phyloP scores from a whole-genome alignment of 2,113 vertebrate genomes.

The Myotis lucifugus region DNA sequence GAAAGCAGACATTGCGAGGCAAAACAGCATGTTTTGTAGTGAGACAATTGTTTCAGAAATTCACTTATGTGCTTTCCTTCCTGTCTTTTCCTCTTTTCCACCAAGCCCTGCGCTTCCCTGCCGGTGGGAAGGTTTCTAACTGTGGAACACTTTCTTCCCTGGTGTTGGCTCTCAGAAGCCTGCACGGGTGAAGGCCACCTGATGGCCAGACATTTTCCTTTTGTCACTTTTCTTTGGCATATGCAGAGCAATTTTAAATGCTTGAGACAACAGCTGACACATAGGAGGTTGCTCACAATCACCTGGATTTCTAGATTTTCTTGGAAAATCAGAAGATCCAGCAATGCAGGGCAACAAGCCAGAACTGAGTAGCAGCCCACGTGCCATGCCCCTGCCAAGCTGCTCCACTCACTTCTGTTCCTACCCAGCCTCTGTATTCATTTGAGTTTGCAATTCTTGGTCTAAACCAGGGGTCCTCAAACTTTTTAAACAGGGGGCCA shows the following conservation, averaged over 20 bases:
- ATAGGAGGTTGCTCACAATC: neutral
- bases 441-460: neutral
- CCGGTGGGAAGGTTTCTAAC: neutral
- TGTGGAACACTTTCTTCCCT: neutral
- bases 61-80: neutral
- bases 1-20: neutral
- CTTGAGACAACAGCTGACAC: neutral
- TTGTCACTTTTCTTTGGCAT: neutral
- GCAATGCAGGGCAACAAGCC: neutral
- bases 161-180: neutral
- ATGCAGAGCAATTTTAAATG: neutral
- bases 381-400: neutral
- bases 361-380: neutral
- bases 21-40: neutral
- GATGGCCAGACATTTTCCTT: neutral
- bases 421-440: neutral
- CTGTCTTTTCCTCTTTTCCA: neutral
- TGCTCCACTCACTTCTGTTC: neutral
- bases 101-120: neutral
- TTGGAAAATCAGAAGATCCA: constrained; percentile 48
- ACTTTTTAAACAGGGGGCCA: too few species aligned
- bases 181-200: neutral
- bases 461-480: neutral
- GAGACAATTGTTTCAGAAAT: neutral
- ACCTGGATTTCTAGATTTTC: constrained; percentile 18